Evolutionary conservation across 2,888 invertebrate genomes (phyloP), one percentile per base, ranked within the genome.

Genomic region (Aphrophora alni): DNA sequence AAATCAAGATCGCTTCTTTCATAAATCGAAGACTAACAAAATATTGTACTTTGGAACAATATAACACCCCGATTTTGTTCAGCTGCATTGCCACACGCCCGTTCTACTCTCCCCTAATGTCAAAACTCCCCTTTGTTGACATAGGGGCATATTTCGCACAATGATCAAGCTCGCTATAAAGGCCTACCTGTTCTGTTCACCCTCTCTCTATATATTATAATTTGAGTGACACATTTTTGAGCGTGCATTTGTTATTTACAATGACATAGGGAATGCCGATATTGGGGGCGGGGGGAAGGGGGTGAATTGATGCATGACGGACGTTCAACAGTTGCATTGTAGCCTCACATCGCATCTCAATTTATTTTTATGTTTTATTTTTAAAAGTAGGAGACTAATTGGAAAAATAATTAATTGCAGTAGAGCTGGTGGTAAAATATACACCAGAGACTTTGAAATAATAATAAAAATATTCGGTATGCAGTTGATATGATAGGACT

Each of bases 141-240:
- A 59, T 14, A 59, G 59, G 59, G 21, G 59, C 21, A 59, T 21
- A 59, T 59, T 59, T 59, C 59, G 59, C 59, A 59, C 59, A 59
- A 59, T 59, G 59, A 59, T 59, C 59, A 14, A 7, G 59, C n/a
- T 14, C 59, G 12, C 59, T 59, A 21, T 59, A 59, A 59, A n/a
- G 21, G 59, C 59, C 1, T 59, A 59, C 59, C 59, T 59, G 59
- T 59, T 59, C 59, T 21, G n/a, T 59, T 21, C n/a, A 21, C 21
- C 59, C 59, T 8, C 21, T 59, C n/a, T 21, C 59, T 59, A 59
- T 59, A 59, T 59, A 59, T 59, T 59, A 59, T 59, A 59, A 59
- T 59, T 59, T 59, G 59, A 59, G 59, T 59, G 59, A 59, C 59
- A 59, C 59, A 59, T 59, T 59, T 59, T 59, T 59, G 59, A 59